Evolutionary conservation across 2,797 vertebrate genomes (phyloP), one percentile per base, ranked within the genome.

Genomic region (Bradypus variegatus): DNA sequence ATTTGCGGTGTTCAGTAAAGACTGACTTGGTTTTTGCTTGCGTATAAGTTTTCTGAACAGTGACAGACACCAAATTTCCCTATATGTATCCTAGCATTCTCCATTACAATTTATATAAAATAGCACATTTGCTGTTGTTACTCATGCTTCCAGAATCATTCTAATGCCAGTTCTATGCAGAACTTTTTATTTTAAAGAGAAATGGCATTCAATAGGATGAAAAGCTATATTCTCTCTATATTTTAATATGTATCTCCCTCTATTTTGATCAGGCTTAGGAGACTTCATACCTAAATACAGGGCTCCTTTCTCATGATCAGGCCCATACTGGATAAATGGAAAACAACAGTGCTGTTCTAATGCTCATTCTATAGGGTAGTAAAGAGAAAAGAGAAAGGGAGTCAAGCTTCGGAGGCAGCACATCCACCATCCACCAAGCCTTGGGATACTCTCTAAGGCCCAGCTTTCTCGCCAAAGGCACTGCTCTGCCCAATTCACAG

Each of bases 151-250:
- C 64, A 65, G 48, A 83, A 27, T 88, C 72, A 53, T 79, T 91
- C 65, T 36, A 53, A 23, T 73, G 60, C n/a, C 14, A 67, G 58
- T 93, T 86, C 53, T 69, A 13, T 55, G 18, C 73, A 64, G 82
- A 90, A 90, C 48, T 45, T 45, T 65, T 81, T 76, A 86, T 86
- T 92, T 87, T 33, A 62, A 91, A 92, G 79, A 69, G 23, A 85
- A 85, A 64, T 23, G 67, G 48, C 86, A 75, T 29, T 62, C 33
- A 92, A 38, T 88, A 73, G 8, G 48, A 72, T 60, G 58, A 83
- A 70, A 81, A 88, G 14, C 36, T 45, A 45, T 45, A 45, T 45
- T 45, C 41, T 45, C 41, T 45, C 41, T 45, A 45, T 45, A 45
- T 45, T 45, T 45, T 45, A 45, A 45, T 8, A 45, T 41, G 80